Evolutionary conservation across 2,113 vertebrate species (phyloP).

Genomic region (Alectura lathami): DNA sequence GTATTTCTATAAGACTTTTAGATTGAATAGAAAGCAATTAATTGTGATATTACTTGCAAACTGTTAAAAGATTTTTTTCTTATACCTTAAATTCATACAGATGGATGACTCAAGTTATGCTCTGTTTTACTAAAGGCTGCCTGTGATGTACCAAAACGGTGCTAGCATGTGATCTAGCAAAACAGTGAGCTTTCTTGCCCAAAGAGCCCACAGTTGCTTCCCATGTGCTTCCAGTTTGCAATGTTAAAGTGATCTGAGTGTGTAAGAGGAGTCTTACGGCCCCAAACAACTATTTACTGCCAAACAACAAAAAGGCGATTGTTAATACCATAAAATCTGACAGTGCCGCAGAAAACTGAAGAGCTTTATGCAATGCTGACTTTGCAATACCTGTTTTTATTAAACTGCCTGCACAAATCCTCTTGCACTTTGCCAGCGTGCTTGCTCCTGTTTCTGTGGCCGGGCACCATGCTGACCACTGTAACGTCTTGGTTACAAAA

Average conservation of each 20-base stretch:
- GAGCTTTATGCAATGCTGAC: not conserved
- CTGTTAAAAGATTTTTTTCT: not conserved
- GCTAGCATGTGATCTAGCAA: not conserved
- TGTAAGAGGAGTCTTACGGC: not conserved
- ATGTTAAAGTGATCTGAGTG: not conserved
- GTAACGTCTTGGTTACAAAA: constrained; percentile 55
- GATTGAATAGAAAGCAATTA: not conserved
- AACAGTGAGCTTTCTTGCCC: not conserved
- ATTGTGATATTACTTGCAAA: not conserved
- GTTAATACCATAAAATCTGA: not conserved
- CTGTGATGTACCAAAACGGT: not conserved
- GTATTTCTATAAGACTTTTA: not conserved
- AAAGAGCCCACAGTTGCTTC: not conserved
- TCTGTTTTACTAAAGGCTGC: not conserved
- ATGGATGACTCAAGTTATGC: no score
- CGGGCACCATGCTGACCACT: not conserved
- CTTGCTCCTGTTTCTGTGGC: not conserved
- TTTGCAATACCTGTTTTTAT: not conserved
- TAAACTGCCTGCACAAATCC: constrained; percentile 1
- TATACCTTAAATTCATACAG: not conserved
- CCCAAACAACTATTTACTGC: not conserved
- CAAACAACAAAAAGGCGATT: not conserved
- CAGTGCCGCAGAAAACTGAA: not conserved
- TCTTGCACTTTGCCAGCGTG: not conserved
- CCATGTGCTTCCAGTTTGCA: not conserved